Percentiles rank a stretch among this genome's conserved stretches.
phyloP scores from a whole-genome alignment of 2,888 invertebrate genomes.

The Phasia obesa region DNA sequence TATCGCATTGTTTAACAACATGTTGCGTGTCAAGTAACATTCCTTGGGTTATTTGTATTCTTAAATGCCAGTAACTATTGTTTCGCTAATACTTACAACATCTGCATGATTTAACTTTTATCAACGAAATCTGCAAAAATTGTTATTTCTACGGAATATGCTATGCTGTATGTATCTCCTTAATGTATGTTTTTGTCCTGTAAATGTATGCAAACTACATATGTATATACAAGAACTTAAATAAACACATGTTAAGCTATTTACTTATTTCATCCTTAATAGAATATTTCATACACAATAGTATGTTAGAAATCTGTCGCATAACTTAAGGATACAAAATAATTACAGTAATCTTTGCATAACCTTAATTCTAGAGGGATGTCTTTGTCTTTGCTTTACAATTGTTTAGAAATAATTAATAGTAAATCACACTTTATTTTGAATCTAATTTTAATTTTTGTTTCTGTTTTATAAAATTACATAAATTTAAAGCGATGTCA shows the following conservation, averaged over 20 bases:
- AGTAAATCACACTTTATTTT: conserved; percentile 3
- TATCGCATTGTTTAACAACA: conserved; percentile 25
- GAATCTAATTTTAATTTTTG: conserved; percentile 17
- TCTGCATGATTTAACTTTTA: conserved; percentile 21
- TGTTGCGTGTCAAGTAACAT: conserved; percentile 36
- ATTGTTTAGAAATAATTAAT: conserved; percentile 37
- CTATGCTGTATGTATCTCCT: background rate
- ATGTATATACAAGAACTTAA: background rate
- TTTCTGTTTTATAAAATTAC: too few species aligned
- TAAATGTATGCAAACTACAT: conserved; percentile 15
- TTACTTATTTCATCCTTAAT: background rate
- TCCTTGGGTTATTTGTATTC: conserved; percentile 22
- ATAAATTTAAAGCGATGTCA: too few species aligned
- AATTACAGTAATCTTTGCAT: conserved; percentile 35
- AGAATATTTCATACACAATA: background rate
- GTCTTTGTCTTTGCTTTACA: background rate
- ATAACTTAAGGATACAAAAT: conserved; percentile 43
- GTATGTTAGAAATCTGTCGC: background rate
- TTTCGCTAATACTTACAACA: conserved; percentile 29
- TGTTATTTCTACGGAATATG: background rate
- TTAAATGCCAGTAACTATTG: conserved; percentile 32
- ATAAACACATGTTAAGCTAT: conserved; percentile 21
- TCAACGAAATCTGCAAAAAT: conserved; percentile 6
- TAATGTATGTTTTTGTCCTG: background rate
- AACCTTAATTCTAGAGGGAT: background rate